A percentile compares a stretch with the other conserved stretches of the same genome.
phyloP scores from a whole-genome alignment of 2,888 invertebrate species.

The Mesorhabditis spiculigera region DNA sequence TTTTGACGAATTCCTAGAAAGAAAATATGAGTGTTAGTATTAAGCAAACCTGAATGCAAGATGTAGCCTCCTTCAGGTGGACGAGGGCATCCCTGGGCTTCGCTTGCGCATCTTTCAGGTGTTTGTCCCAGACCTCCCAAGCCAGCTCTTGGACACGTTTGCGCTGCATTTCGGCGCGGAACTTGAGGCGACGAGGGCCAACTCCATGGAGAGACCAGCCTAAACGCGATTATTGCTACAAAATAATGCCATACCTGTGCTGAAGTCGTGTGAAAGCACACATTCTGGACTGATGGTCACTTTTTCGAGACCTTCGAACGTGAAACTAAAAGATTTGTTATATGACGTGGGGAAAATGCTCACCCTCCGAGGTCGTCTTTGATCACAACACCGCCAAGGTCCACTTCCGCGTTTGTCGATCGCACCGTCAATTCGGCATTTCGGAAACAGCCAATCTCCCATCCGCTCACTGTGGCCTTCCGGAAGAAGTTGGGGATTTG shows the following conservation, averaged over 20 bases:
- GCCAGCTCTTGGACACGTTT: constrained; percentile 73
- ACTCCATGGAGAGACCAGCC: constrained; percentile 78
- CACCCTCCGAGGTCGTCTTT: constrained; percentile 81
- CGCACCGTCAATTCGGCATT: constrained; percentile 69
- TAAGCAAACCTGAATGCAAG: constrained; percentile 18
- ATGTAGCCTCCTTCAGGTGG: constrained; percentile 37
- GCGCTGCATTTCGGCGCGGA: constrained; percentile 78
- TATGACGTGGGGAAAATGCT: background rate
- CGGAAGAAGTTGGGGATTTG: constrained; percentile 29
- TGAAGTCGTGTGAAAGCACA: constrained; percentile 81
- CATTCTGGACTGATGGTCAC: constrained; percentile 77
- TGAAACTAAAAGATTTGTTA: constrained; percentile 70
- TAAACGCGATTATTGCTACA: constrained; percentile 63
- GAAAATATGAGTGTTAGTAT: background rate
- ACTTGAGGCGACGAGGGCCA: constrained; percentile 73
- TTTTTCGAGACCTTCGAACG: constrained; percentile 83
- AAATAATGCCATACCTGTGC: constrained; percentile 63
- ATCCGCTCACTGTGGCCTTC: constrained; percentile 31
- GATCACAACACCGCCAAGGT: constrained; percentile 76
- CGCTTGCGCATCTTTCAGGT: constrained; percentile 84
- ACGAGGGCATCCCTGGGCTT: constrained; percentile 88
- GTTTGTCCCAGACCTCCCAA: constrained; percentile 77
- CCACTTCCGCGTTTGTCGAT: constrained; percentile 68
- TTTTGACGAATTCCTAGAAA: constrained; percentile 20
- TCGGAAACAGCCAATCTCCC: constrained; percentile 30